Evolutionary conservation across 2,797 vertebrate species (phyloP).

Genomic region (Delichon dasypus): DNA sequence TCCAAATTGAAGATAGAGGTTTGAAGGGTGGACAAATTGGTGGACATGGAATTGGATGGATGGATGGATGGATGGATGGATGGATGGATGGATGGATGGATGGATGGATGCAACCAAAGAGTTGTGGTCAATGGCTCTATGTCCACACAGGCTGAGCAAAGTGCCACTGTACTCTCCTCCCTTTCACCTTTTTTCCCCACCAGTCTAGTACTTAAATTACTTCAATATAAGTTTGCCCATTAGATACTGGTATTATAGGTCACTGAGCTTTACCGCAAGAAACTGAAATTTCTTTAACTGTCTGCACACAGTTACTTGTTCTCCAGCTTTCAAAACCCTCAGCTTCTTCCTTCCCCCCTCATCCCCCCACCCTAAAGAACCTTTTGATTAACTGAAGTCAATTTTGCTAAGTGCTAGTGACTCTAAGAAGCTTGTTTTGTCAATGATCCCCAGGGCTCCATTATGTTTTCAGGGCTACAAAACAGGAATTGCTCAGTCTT

Average conservation of each 20-base stretch:
- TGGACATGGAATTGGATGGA: not conserved
- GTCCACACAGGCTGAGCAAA: not conserved
- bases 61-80: too few species aligned
- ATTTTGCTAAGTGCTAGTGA: constrained; percentile 69
- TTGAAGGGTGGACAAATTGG: not conserved
- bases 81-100: not conserved
- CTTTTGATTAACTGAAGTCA: constrained; percentile 68
- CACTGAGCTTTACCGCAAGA: not conserved
- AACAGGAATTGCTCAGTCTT: constrained; percentile 37
- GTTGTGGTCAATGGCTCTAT: not conserved
- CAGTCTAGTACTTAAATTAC: not conserved
- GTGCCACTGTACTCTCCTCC: not conserved
- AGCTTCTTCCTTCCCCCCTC: not conserved
- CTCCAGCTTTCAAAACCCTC: constrained; percentile 17
- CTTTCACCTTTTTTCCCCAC: not conserved
- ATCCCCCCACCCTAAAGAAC: not conserved
- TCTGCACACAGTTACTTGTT: not conserved
- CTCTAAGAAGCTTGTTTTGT: constrained; percentile 58
- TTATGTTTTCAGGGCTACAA: constrained; percentile 57
- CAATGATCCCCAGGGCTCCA: constrained; percentile 55
- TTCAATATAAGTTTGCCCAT: not conserved
- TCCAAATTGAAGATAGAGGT: not conserved
- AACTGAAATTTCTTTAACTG: constrained; percentile 3
- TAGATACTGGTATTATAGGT: not conserved
- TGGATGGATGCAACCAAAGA: not conserved